These are phyloP conservation scores for Lathamus discolor DNA, from an alignment of 2,113 vertebrate genomes.

Conservation along the genomic window DNA sequence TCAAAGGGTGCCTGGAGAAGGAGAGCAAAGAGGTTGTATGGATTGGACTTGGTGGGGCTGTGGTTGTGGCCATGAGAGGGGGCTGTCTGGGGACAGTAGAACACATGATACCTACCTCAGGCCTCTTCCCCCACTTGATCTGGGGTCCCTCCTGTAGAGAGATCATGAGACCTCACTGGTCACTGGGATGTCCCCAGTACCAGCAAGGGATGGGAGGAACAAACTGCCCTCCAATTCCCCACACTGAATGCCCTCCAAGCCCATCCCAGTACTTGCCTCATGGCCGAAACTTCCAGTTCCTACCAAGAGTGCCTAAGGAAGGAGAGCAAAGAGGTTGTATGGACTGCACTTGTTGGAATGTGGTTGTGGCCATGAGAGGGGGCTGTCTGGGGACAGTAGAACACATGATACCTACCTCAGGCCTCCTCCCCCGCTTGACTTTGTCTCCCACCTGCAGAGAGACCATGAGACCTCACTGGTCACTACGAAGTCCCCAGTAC, in stretches of 20 bases:
- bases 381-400: neutral
- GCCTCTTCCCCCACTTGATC: too few relatives aligned
- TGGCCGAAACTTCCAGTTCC: accelerated
- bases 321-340: neutral
- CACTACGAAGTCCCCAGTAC: neutral
- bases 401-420: accelerated
- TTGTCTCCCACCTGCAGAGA: neutral
- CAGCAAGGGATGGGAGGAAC: neutral
- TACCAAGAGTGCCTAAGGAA: neutral
- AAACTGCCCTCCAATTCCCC: neutral
- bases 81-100: neutral
- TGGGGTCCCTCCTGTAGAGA: neutral
- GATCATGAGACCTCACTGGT: neutral
- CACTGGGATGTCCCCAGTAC: neutral
- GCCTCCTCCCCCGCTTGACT: accelerated
- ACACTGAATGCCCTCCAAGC: neutral
- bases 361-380: neutral
- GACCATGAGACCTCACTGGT: neutral
- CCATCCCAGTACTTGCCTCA: neutral
- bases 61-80: too few relatives aligned
- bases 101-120: too few relatives aligned
- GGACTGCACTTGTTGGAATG: too few relatives aligned
- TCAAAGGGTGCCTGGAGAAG: neutral
- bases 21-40: neutral
- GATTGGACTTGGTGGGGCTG: too few relatives aligned